phyloP scores from a whole-genome alignment of 2,797 vertebrate genomes.

The Hemibagrus guttatus region DNA sequence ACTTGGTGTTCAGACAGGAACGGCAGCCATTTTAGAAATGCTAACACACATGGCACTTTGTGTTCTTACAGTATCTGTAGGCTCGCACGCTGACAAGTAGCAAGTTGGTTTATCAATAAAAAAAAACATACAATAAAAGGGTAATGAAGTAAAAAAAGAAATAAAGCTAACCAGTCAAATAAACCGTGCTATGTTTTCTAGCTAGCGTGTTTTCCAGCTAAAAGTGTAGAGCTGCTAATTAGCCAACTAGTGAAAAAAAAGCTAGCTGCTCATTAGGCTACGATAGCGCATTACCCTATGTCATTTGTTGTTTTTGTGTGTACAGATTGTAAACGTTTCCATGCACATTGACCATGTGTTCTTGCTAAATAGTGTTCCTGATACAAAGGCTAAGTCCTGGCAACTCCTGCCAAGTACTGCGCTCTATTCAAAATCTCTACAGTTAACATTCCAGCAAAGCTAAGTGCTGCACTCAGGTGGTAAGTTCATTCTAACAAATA shows the following conservation, averaged over 20 bases:
- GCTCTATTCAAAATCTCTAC: not conserved
- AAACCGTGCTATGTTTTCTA: not conserved
- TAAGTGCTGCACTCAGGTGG: not conserved
- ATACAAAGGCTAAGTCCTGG: not conserved
- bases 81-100: not conserved
- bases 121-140: not conserved
- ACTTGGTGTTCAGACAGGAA: not conserved
- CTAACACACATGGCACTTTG: not conserved
- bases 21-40: slow-evolving; percentile 19
- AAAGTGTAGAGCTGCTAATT: not conserved
- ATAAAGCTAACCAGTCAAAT: not conserved
- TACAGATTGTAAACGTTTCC: not conserved
- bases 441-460: not conserved
- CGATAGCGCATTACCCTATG: not conserved
- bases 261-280: not conserved
- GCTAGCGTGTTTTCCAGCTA: not conserved
- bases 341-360: not conserved
- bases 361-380: not conserved
- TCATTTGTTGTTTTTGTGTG: not conserved
- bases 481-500: not conserved
- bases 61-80: not conserved
- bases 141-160: not conserved
- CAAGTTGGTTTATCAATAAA: not conserved
- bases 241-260: not conserved
- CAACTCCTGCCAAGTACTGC: not conserved